Evolutionary conservation across 1,140 invertebrate species (phyloP), one percentile per base, ranked within the genome.

Genomic region (Brachionus paranguensis): DNA sequence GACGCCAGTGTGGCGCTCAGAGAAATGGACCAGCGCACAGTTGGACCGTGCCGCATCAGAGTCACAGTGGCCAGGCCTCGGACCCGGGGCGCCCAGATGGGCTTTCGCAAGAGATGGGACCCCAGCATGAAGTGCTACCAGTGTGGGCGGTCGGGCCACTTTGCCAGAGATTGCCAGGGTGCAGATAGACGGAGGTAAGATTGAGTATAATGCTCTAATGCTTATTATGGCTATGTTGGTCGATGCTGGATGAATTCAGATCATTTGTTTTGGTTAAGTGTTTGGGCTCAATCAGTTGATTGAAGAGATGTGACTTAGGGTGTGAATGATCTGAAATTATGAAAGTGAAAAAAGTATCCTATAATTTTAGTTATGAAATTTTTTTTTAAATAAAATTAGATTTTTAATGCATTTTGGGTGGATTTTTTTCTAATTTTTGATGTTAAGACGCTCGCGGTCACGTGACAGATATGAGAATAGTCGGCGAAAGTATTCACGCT

Each of bases 71-170:
- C 89, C 1, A 85, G 87, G 20, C 89, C 89, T 17, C 84, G 89
- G 43, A 88, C 87, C 3, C 85, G 86, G 24, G 85, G 87, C 10
- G 76, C 86, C 47, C 41, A 76, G 17, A 12, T 8, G 20, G 45
- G 41, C n/a, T 72, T 20, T 17, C 85, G 86, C 2, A 79, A 86
- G 20, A 83, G 86, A 4, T 88, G 87, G 86, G 78, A 81, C 27
- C 78, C 88, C 6, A 88, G 86, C 84, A 83, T 89, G 47, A 68
- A 88, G n/a, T 86, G 89, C 84, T 90, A 90, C 85, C 86, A 88
- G 43, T 90, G 89, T 85, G 88, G 88, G 45, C 86, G 88, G 53
- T 86, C 86, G 70, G 89, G 89, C 29, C 89, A 90, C 84, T 88
- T 90, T 65, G 41, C 81, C 24, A 43, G 81, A 11, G 81, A 84